Base-by-base conservation (phyloP, 2,797 vertebrate species). In the Sebastes steindachneri region DNA sequence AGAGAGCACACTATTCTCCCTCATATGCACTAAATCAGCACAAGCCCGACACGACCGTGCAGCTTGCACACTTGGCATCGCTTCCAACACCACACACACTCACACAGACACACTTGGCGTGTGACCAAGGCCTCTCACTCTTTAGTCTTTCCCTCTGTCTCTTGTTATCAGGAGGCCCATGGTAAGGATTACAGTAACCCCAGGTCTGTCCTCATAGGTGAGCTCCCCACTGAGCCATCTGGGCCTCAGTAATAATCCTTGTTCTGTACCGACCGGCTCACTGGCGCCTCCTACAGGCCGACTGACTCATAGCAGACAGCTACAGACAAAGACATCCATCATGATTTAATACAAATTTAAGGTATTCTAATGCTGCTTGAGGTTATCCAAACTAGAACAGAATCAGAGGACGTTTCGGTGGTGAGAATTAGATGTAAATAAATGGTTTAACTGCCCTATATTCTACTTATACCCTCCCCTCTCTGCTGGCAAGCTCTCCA, bases 111-210 rank as follows among this genome's bases (percentile, higher is more conserved):
- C 80, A 86, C 55, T 87, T 94, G 92, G 93, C 93, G 66, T 60
- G 64, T 29, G 83, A 90, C 91, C 93, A 92, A 84, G 79, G 72
- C 80, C 73, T 87, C 86, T 90, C 90, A 69, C 86, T 88, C 81
- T 73, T 51, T 48, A 64, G 81, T 83, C 75, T 79, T 72, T 86
- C 87, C 75, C 80, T 83, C 82, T 79, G 87, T 79, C 86, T 87
- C 70, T 74, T 73, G 83, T 86, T 89, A 90, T 89, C 92, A 88
- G 88, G 86, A 92, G 92, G 88, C 90, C 91, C 88, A 82, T 89
- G 80, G 81, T 88, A 84, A 90, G 94, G 93, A 94, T 94, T 94
- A 94, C 90, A 92, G 93, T 94, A 89, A 93, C 92, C 93, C 89
- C 82, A 86, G 86, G 91, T 91, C 92, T 81, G 88, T 92, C 88